phyloP scores from a whole-genome alignment of 2,888 invertebrate genomes.

The Drosophila kuntzei region DNA sequence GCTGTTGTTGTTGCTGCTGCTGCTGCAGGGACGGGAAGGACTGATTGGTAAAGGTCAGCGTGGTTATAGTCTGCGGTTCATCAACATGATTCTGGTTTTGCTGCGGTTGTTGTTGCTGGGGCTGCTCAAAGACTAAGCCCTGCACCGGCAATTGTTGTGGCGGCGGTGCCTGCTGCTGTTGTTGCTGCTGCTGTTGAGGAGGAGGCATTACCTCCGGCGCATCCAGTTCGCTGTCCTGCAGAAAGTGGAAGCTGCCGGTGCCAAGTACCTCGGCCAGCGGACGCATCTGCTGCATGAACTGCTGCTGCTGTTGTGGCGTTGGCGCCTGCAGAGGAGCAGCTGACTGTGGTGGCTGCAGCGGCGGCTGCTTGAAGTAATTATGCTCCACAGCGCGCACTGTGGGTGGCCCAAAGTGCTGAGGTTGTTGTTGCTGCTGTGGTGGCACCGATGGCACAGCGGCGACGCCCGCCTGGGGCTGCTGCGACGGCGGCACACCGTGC shows the following conservation, averaged over 20 bases:
- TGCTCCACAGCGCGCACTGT: constrained; percentile 88
- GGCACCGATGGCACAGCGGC: constrained; percentile 35
- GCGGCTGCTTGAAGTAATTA: constrained; percentile 87
- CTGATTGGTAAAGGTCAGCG: constrained; percentile 95
- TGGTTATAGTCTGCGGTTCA: constrained; percentile 88
- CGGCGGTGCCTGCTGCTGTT: constrained; percentile 56
- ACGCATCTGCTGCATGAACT: constrained; percentile 87
- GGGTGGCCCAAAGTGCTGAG: constrained; percentile 86
- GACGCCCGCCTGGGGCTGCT: constrained; percentile 55
- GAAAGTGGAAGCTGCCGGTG: constrained; percentile 91
- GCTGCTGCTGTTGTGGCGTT: constrained; percentile 88
- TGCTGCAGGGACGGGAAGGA: constrained; percentile 87
- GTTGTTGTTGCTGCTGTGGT: constrained; percentile 53
- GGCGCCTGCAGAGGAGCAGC: constrained; percentile 83
- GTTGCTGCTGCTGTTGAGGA: constrained; percentile 61
- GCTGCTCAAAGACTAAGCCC: constrained; percentile 69
- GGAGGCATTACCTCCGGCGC: constrained; percentile 87
- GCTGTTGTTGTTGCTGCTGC: constrained; percentile 57
- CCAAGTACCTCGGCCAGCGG: constrained; percentile 92
- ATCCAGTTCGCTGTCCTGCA: constrained; percentile 96
- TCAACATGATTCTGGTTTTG: constrained; percentile 66
- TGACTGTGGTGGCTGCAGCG: constrained; percentile 51
- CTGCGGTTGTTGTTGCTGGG: constrained; percentile 58
- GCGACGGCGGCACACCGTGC: constrained; percentile 51
- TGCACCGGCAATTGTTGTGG: constrained; percentile 63